A percentile compares a stretch with the other conserved stretches of the same genome.
phyloP scores from a whole-genome alignment of 2,888 invertebrate species.

The Heliconius charithonia region DNA sequence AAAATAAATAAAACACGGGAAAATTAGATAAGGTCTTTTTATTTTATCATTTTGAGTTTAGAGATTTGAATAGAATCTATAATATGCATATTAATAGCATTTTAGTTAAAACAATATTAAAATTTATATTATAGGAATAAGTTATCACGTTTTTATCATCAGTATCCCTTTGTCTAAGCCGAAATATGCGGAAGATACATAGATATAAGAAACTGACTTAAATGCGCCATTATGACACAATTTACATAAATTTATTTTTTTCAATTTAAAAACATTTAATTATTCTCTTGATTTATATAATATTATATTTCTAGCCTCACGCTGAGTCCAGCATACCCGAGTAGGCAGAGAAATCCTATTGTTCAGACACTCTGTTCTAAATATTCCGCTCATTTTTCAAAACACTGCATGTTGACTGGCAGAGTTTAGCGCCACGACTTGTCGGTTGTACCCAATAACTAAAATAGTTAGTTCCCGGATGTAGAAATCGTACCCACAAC shows the following conservation, averaged over 20 bases:
- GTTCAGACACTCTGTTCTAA: background rate
- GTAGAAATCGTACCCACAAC: background rate
- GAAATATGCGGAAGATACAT: slow-evolving; percentile 5
- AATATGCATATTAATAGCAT: background rate
- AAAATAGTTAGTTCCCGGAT: background rate
- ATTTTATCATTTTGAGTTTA: background rate
- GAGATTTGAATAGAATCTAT: background rate
- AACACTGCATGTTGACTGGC: background rate
- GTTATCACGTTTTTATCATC: background rate
- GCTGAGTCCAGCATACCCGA: background rate
- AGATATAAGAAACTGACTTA: background rate
- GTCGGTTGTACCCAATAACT: too few species aligned
- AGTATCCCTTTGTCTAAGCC: background rate
- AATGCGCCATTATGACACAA: background rate
- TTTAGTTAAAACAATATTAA: background rate
- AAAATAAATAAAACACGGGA: background rate
- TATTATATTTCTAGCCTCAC: background rate
- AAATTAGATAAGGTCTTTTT: background rate
- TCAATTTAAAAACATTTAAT: background rate
- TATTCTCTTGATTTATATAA: background rate
- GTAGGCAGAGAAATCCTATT: background rate
- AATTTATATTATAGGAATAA: slow-evolving; percentile 8
- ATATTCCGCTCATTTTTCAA: background rate
- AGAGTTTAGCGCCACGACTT: background rate
- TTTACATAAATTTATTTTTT: slow-evolving; percentile 7